Evolutionary conservation across 1,140 invertebrate genomes (phyloP), one percentile per base, ranked within the genome.

Genomic region (fruit fly (Drosophila melanogaster)): DNA sequence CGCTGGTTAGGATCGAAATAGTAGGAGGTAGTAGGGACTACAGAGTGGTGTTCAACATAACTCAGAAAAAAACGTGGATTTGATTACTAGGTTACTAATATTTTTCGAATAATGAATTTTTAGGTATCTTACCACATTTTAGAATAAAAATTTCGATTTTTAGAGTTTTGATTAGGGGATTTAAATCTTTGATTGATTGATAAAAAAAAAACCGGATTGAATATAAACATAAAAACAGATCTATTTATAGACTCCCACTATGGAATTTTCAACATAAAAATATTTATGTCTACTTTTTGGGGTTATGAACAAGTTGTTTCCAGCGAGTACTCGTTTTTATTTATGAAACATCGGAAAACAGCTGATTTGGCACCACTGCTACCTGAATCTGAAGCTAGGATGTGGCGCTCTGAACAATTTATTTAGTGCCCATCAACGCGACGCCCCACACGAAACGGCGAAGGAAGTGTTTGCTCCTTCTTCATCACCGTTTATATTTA

Each of bases 361-460:
- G 53, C 54, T 58, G 17, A 35, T 35, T 51, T 41, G 47, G 30
- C 64, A 67, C 14, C 44, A 58, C 38, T 44, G 38, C 5, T 40
- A 33, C 35, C 46, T 50, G 40, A 43, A 22, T 46, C 14, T 53
- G 37, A 40, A 38, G 40, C 46, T 41, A 35, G 59, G 59, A 37
- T 46, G 19, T 41, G 58, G 22, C 56, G 26, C 56, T 64, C 69
- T 7, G 47, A 64, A 81, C 78, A 85, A 85, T 85, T 85, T 85
- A 87, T 85, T 85, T 85, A 81, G 83, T 78, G 78, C 51, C 79
- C 83, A 85, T 85, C 78, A 85, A 75, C 78, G 78, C 77, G 62
- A 49, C 47, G 57, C 44, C 38, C 46, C 64, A 35, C 44, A 50
- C 6, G 58, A 64, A 64, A 43, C 44, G 30, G n/a, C 8, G 37